Evolutionary conservation across 2,888 invertebrate species (phyloP).

Genomic region (Rhodophaea formosa): DNA sequence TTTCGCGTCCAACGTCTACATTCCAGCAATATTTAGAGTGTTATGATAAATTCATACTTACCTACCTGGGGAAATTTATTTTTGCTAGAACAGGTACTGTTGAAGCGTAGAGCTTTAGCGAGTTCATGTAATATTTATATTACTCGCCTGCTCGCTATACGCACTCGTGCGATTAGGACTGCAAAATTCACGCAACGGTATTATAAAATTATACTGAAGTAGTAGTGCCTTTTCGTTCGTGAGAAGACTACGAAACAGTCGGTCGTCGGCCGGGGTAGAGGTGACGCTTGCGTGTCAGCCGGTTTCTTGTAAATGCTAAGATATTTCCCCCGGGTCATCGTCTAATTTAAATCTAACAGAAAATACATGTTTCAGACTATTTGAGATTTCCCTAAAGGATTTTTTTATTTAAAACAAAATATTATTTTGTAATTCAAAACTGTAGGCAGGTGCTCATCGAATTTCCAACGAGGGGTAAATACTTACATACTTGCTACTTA

Average conservation of each 20-base stretch:
- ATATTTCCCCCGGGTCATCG: not conserved
- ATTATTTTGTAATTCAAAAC: too few relatives aligned
- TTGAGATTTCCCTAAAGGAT: not conserved
- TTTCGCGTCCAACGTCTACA: conserved; percentile 28
- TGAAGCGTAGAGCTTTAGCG: conserved; percentile 20
- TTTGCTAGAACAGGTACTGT: conserved; percentile 23
- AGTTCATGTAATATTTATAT: conserved; percentile 35
- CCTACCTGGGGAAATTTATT: conserved; percentile 48
- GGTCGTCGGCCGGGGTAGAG: not conserved
- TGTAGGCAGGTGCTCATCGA: too few relatives aligned
- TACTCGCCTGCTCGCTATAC: conserved; percentile 22
- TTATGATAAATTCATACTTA: conserved; percentile 44
- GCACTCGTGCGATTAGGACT: conserved; percentile 9
- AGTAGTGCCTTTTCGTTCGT: not conserved
- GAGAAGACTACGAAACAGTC: not conserved
- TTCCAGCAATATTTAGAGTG: conserved; percentile 34
- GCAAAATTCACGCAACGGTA: conserved; percentile 1
- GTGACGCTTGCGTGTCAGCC: not conserved
- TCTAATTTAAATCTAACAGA: not conserved
- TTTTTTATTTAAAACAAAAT: not conserved
- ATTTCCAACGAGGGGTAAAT: too few relatives aligned
- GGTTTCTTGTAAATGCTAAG: not conserved
- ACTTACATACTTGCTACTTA: too few relatives aligned
- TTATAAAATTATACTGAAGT: not conserved
- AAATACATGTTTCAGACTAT: not conserved